Evolutionary conservation across 2,113 vertebrate species (phyloP).

Genomic region (Syrmaticus mikado): DNA sequence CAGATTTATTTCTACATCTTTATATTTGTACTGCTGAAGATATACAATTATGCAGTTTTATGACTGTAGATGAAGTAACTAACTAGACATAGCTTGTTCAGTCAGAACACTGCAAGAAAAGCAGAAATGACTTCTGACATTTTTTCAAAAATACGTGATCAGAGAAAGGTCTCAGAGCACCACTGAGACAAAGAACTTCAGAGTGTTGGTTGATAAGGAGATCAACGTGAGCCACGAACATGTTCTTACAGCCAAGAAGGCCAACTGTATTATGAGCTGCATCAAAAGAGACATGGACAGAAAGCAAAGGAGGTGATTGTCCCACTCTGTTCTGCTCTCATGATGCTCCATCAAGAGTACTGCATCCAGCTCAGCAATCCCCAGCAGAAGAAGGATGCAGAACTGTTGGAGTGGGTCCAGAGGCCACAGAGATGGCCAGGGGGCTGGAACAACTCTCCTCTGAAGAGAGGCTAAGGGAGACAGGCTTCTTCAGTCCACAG

Average conservation of each 20-base stretch:
- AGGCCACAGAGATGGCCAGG: neutral
- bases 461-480: neutral
- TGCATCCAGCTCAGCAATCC: neutral
- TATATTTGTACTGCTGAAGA: neutral
- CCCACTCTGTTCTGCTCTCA: neutral
- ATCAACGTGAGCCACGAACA: neutral
- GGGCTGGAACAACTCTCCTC: neutral
- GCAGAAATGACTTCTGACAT: neutral
- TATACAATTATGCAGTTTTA: neutral
- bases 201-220: neutral
- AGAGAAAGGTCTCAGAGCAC: neutral
- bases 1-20: neutral
- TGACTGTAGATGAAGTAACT: neutral
- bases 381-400: neutral
- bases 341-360: neutral
- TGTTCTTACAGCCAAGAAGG: neutral
- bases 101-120: neutral
- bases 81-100: neutral
- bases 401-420: neutral
- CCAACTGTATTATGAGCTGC: neutral
- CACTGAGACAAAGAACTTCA: neutral
- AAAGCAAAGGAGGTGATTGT: neutral
- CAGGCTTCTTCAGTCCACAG: neutral
- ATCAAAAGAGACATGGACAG: neutral
- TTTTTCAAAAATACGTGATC: neutral